These are phyloP conservation scores for Drosophila stalkeri DNA, from an alignment of 2,888 invertebrate genomes.

Conservation along the genomic window DNA sequence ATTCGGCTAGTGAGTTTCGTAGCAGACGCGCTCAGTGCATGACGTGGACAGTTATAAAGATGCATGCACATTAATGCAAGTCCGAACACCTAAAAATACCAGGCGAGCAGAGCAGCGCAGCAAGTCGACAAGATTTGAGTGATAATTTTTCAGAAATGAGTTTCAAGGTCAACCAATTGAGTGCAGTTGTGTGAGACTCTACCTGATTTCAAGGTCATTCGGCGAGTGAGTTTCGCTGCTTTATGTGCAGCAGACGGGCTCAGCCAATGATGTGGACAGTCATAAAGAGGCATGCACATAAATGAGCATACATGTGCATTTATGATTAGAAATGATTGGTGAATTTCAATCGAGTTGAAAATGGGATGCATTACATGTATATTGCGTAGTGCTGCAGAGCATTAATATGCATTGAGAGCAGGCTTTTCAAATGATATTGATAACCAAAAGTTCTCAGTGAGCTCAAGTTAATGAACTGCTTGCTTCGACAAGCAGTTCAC, in stretches of 20 bases:
- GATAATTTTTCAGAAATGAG: background rate
- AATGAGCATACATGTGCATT: background rate
- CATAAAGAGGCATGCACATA: background rate
- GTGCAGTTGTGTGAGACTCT: no score
- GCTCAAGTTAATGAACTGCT: background rate
- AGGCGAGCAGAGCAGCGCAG: background rate
- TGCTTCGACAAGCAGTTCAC: background rate
- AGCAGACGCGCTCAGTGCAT: no score
- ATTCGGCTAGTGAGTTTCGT: no score
- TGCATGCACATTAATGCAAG: no score
- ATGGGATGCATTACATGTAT: no score
- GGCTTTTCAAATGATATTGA: no score
- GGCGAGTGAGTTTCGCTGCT: background rate
- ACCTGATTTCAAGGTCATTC: background rate
- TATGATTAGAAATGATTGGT: background rate
- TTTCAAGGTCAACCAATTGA: background rate
- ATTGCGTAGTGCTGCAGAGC: no score
- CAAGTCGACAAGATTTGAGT: background rate
- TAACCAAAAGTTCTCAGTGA: no score
- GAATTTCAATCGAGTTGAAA: background rate
- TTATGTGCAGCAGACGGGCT: background rate
- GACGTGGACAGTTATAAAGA: no score
- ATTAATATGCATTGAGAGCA: no score
- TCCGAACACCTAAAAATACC: background rate
- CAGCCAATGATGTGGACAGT: background rate